phyloP scores from a whole-genome alignment of 2,888 invertebrate genomes.

The Rhagophthalmus giganteus region DNA sequence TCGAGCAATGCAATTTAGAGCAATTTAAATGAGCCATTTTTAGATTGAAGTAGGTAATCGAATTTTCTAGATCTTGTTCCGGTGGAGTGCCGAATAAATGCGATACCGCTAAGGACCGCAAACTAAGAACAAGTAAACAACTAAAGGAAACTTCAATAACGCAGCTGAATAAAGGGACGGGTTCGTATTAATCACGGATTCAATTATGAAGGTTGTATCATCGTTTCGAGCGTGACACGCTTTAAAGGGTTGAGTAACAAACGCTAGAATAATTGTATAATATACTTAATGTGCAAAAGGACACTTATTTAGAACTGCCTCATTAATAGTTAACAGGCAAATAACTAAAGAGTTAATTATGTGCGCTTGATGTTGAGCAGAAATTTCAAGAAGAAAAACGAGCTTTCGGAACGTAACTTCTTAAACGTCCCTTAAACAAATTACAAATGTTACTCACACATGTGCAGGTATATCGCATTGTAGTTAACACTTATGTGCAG shows the following conservation, averaged over 20 bases:
- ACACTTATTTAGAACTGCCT: too few species aligned
- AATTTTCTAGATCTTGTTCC: conserved; percentile 38
- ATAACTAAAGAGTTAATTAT: too few species aligned
- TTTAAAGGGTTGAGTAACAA: not conserved
- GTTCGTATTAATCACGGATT: conserved; percentile 42
- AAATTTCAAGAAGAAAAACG: too few species aligned
- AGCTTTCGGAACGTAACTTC: too few species aligned
- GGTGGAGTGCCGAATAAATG: conserved; percentile 37
- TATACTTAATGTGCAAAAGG: not conserved
- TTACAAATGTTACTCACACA: too few species aligned
- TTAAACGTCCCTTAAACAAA: too few species aligned
- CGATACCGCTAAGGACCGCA: conserved; percentile 31
- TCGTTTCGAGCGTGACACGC: conserved; percentile 10
- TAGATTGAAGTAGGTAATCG: conserved; percentile 35
- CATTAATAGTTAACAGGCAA: too few species aligned
- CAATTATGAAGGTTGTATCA: conserved; percentile 42
- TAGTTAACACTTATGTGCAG: too few species aligned
- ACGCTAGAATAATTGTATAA: not conserved
- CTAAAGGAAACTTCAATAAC: conserved; percentile 33
- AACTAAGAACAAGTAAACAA: conserved; percentile 31
- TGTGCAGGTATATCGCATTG: too few species aligned
- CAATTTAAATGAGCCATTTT: conserved; percentile 35
- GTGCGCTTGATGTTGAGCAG: too few species aligned
- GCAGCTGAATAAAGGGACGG: conserved; percentile 35
- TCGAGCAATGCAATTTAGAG: conserved; percentile 35